phyloP scores from a whole-genome alignment of 2,113 vertebrate species.

The Chelonoidis abingdonii region DNA sequence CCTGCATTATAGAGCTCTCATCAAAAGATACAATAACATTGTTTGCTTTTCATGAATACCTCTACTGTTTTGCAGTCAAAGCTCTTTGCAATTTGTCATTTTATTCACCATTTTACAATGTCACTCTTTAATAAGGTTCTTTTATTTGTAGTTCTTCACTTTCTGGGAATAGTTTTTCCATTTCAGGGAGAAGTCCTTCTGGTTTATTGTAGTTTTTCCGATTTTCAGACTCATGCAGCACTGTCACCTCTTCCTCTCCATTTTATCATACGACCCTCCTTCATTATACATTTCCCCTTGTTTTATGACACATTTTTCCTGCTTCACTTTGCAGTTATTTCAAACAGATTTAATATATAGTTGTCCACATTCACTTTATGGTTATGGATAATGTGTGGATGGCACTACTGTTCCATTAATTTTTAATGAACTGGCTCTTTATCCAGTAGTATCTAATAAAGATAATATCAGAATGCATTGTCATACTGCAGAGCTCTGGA shows the following conservation, averaged over 20 bases:
- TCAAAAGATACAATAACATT: constrained; percentile 50
- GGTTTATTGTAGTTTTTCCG: constrained; percentile 69
- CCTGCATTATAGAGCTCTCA: constrained; percentile 46
- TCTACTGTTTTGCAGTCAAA: constrained; percentile 66
- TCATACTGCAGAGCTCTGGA: constrained; percentile 72
- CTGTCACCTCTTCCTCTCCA: constrained; percentile 46
- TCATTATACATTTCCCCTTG: constrained; percentile 67
- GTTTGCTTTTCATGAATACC: constrained; percentile 68
- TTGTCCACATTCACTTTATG: constrained; percentile 77
- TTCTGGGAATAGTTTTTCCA: constrained; percentile 60
- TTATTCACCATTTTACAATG: constrained; percentile 53
- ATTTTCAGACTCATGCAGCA: constrained; percentile 62
- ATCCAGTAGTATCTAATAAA: constrained; percentile 77
- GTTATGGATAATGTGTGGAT: constrained; percentile 77
- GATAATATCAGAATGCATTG: constrained; percentile 78
- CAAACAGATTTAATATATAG: constrained; percentile 76
- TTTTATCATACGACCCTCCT: constrained; percentile 40
- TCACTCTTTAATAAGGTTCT: constrained; percentile 36
- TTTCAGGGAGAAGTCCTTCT: constrained; percentile 64
- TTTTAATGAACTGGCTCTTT: constrained; percentile 80
- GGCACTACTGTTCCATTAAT: constrained; percentile 73
- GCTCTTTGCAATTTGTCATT: constrained; percentile 61
- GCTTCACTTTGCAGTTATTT: constrained; percentile 77
- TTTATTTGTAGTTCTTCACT: constrained; percentile 62
- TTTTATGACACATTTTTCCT: constrained; percentile 70